phyloP scores from a whole-genome alignment of 2,113 vertebrate genomes.

The Papio anubis region DNA sequence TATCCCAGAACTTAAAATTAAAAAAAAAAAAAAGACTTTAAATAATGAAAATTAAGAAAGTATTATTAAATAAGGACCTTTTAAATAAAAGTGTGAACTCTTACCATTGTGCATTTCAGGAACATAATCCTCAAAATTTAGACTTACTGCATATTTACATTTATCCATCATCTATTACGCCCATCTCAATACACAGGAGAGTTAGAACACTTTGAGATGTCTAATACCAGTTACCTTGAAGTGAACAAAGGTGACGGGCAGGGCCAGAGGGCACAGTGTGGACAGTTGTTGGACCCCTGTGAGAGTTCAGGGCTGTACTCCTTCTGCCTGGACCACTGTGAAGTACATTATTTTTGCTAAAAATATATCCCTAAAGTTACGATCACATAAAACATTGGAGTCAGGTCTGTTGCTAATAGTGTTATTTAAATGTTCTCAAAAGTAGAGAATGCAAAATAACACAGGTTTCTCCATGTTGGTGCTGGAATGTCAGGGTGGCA shows the following conservation, averaged over 20 bases:
- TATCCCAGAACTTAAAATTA: too few relatives aligned
- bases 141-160: not conserved
- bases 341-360: slow-evolving; percentile 42
- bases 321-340: not conserved
- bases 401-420: not conserved
- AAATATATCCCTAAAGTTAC: not conserved
- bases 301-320: not conserved
- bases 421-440: not conserved
- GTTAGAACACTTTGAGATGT: not conserved
- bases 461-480: not conserved
- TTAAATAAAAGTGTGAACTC: not conserved
- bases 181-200: not conserved
- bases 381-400: not conserved
- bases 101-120: not conserved
- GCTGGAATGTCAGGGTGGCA: not conserved
- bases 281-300: not conserved
- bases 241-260: not conserved
- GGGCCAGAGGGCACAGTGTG: not conserved
- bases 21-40: not conserved
- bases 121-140: not conserved
- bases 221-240: not conserved
- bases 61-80: not conserved
- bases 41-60: not conserved
- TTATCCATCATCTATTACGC: not conserved
- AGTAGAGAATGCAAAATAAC: not conserved